Evolutionary conservation across 2,888 invertebrate genomes (phyloP).

Genomic region (Stenodema calcarata): DNA sequence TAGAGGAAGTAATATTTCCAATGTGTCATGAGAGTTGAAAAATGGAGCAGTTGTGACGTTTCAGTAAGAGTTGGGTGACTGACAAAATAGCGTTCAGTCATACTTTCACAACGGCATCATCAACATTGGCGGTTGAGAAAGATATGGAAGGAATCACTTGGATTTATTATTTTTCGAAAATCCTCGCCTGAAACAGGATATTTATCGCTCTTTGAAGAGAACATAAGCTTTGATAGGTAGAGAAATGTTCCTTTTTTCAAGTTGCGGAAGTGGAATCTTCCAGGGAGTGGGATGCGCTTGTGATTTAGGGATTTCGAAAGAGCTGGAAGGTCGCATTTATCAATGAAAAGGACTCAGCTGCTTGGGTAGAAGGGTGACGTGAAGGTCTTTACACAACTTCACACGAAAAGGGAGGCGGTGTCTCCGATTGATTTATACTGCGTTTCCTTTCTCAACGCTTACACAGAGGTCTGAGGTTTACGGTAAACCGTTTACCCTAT

Average conservation of each 20-base stretch:
- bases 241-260: not conserved
- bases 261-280: not conserved
- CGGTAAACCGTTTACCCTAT: too few relatives aligned
- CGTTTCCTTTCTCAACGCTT: not conserved
- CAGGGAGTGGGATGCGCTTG: not conserved
- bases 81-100: too few relatives aligned
- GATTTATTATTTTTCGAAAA: not conserved
- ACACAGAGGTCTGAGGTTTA: not conserved
- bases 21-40: too few relatives aligned
- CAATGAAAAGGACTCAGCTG: constrained; percentile 5
- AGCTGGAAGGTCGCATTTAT: constrained; percentile 8
- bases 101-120: too few relatives aligned
- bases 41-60: too few relatives aligned
- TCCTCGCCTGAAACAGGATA: not conserved
- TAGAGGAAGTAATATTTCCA: too few relatives aligned
- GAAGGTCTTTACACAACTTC: not conserved
- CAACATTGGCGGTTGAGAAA: too few relatives aligned
- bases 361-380: not conserved
- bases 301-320: constrained; percentile 15
- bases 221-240: not conserved
- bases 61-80: too few relatives aligned
- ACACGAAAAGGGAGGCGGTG: not conserved
- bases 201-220: constrained; percentile 4
- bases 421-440: not conserved
- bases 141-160: not conserved